Percentiles rank a stretch among this genome's conserved stretches.
Evolutionary conservation across 1,140 invertebrate genomes (phyloP).

Genomic region (Phymorhynchus buccinoides): DNA sequence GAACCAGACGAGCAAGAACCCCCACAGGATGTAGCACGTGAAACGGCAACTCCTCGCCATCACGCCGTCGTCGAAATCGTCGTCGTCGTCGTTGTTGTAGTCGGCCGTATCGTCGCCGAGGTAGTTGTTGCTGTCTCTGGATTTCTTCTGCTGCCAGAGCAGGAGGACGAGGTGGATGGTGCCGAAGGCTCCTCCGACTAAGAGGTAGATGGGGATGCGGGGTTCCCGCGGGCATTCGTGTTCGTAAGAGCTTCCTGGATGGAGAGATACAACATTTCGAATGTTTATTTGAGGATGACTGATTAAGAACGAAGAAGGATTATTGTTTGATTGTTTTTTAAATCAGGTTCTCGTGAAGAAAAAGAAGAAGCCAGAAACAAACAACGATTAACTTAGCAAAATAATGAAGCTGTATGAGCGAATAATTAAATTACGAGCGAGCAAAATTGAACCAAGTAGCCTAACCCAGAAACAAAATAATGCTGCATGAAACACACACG

Average conservation of each 20-base stretch:
- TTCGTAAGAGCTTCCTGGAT: conserved; percentile 56
- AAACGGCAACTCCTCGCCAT: conserved; percentile 51
- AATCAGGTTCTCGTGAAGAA: too few species aligned
- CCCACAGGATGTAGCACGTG: conserved; percentile 47
- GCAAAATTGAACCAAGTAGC: too few species aligned
- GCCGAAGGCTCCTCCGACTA: conserved; percentile 68
- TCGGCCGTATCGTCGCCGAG: conserved; percentile 42
- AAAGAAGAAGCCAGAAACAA: too few species aligned
- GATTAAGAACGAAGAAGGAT: too few species aligned
- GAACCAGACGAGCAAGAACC: conserved; percentile 74
- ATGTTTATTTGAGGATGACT: too few species aligned
- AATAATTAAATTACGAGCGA: too few species aligned
- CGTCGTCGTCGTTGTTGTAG: conserved; percentile 42
- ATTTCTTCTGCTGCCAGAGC: conserved; percentile 56
- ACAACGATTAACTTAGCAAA: too few species aligned
- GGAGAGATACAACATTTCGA: too few species aligned
- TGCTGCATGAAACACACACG: too few species aligned
- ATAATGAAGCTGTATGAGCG: too few species aligned
- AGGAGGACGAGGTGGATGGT: conserved; percentile 59
- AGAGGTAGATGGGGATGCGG: conserved; percentile 68
- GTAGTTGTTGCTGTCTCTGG: conserved; percentile 42
- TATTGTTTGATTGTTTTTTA: too few species aligned
- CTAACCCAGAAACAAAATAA: too few species aligned
- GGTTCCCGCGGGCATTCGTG: conserved; percentile 69
- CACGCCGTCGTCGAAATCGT: conserved; percentile 48